Conservation (phyloP, 1,140 invertebrate genomes). For the Panulirus ornatus region DNA sequence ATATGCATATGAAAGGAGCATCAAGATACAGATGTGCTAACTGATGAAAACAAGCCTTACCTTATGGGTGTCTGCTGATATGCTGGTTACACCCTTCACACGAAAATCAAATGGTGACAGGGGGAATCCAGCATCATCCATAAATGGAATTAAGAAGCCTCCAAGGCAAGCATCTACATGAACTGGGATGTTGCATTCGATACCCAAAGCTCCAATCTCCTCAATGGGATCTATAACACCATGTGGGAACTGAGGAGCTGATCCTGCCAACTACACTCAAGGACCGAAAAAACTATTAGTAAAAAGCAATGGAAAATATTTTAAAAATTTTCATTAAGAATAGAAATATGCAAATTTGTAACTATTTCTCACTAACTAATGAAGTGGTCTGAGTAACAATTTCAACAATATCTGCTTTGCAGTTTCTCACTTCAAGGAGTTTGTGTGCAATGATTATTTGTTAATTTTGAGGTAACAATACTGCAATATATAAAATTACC, state of each 20-base stretch:
- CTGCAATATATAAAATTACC: no score
- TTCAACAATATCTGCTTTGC: no score
- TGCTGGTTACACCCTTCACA: slow-evolving; percentile 93
- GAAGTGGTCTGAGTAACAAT: no score
- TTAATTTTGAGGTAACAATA: no score
- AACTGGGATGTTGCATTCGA: slow-evolving; percentile 92
- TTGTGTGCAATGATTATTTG: no score
- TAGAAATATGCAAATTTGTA: no score
- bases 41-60: no score
- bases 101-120: slow-evolving; percentile 75
- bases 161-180: slow-evolving; percentile 99
- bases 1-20: no score
- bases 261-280: slow-evolving; percentile 90
- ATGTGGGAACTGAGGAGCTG: slow-evolving; percentile 97
- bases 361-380: no score
- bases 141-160: slow-evolving; percentile 96
- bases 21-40: no score
- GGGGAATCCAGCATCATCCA: slow-evolving; percentile 89
- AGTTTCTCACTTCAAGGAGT: no score
- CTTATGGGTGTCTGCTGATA: slow-evolving; percentile 97
- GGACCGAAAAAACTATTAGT: slow-evolving; percentile 44
- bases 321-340: no score
- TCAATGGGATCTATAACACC: slow-evolving; percentile 96
- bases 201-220: slow-evolving; percentile 89
- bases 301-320: not conserved